Conservation (phyloP, 2,888 invertebrate genomes). For the Megalurothrips usitatus region DNA sequence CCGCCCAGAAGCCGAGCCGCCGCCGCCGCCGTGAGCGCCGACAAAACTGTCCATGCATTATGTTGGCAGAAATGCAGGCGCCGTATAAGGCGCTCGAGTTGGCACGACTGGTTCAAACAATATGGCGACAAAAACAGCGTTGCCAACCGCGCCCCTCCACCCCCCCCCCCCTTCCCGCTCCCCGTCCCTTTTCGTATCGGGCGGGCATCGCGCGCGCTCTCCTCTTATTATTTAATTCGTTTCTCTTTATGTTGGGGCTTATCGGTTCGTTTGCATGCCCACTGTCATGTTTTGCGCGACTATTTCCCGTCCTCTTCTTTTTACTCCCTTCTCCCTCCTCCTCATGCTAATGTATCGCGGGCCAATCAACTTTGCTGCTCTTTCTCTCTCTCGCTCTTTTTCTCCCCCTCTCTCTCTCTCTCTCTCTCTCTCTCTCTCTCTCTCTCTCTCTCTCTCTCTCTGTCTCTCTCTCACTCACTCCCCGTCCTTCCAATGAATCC, state of each 20-base stretch:
- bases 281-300: slow-evolving; percentile 22
- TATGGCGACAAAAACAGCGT: slow-evolving; percentile 26
- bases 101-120: slow-evolving; percentile 20
- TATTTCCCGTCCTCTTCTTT: slow-evolving; percentile 6
- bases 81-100: slow-evolving; percentile 22
- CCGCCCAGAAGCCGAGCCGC: background rate
- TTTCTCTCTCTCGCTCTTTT: too few species aligned
- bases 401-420: too few species aligned
- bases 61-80: slow-evolving; percentile 24
- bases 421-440: too few species aligned
- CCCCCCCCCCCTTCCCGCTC: background rate
- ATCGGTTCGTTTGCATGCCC: slow-evolving; percentile 24
- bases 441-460: too few species aligned
- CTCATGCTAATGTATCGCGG: slow-evolving; percentile 16
- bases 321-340: background rate
- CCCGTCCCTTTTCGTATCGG: background rate
- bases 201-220: slow-evolving; percentile 9
- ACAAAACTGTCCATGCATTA: slow-evolving; percentile 10
- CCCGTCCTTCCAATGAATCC: too few species aligned
- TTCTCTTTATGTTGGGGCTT: slow-evolving; percentile 21
- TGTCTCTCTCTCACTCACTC: too few species aligned
- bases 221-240: slow-evolving; percentile 27
- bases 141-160: background rate
- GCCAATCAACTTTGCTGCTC: background rate
- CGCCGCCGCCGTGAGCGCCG: background rate